Conservation (phyloP, 2,797 vertebrate species). For the Liparis tanakae region DNA sequence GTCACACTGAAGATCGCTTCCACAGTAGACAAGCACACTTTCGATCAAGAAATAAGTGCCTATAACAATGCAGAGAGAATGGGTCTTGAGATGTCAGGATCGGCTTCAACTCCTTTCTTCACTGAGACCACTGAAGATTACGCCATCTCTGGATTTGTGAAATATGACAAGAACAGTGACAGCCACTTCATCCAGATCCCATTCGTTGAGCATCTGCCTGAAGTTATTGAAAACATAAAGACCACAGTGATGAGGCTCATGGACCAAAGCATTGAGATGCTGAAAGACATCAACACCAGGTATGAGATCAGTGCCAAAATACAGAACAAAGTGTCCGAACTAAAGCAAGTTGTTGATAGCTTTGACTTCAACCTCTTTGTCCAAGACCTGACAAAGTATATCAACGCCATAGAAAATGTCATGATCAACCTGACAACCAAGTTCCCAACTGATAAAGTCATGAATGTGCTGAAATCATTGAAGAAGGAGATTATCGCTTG, state of each 20-base stretch:
- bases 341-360: constrained; percentile 84
- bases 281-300: constrained; percentile 82
- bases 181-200: constrained; percentile 88
- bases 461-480: constrained; percentile 78
- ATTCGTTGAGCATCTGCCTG: constrained; percentile 86
- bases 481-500: constrained; percentile 79
- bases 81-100: constrained; percentile 85
- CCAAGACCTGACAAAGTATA: constrained; percentile 77
- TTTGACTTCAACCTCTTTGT: constrained; percentile 80
- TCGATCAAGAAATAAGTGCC: constrained; percentile 85
- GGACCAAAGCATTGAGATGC: constrained; percentile 78
- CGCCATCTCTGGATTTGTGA: constrained; percentile 86
- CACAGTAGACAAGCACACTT: constrained; percentile 86
- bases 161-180: constrained; percentile 93
- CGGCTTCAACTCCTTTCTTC: constrained; percentile 81
- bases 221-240: constrained; percentile 84
- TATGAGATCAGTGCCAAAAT: constrained; percentile 84
- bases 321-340: constrained; percentile 80
- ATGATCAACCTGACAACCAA: constrained; percentile 75
- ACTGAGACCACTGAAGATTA: constrained; percentile 81
- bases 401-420: constrained; percentile 70
- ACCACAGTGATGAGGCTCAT: constrained; percentile 74
- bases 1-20: constrained; percentile 84
- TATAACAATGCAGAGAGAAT: constrained; percentile 87
- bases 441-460: constrained; percentile 82